Base-by-base conservation (phyloP, 1,140 invertebrate genomes). In the Potamilus streckersoni region DNA sequence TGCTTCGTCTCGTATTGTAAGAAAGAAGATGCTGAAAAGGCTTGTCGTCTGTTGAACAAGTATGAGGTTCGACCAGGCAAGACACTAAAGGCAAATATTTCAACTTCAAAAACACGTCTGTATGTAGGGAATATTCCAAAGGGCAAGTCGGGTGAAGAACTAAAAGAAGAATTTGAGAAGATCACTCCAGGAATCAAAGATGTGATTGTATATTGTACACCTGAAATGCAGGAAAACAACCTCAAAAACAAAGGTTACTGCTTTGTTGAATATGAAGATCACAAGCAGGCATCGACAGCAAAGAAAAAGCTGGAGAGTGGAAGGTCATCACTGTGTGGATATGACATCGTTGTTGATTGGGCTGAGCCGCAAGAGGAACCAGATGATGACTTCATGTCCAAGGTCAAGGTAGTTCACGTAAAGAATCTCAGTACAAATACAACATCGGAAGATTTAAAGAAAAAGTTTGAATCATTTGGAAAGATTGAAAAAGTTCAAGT, bases 241-340 rank as follows among this genome's bases (percentile, higher is more conserved):
- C 89, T 89, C 0, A 90, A 93, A 69, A 96, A 95, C 87, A 88
- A 95, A 27, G 95, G 95, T 1, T 96, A 95, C 85, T 94, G 94
- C 17, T 96, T 96, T 85, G 93, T 96, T 20, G 95, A 96, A 85
- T 96, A 96, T 82, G 92, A 92, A 61, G 93, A 91, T 80, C 95
- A 96, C 83, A 90, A 93, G 63, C 92, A 93, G 1, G 95, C 95
- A 3, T 94, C 94, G 0, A 94, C 95, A 92, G 81, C 95, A n/a
- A 73, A 58, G 60, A 69, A 69, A 59, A 60, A 63, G 12, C 15
- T 77, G 5, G 49, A 69, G 49, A 63, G 67, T 57, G 70, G 59
- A 49, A 56, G 67, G 61, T 23, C 59, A 20, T 65, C 49, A 0
- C 38, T 49, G 0, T 11, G 2, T 49, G 38, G 60, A 57, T 78